Base-by-base conservation (phyloP, 2,113 vertebrate genomes). In the Tragelaphus strepsiceros region DNA sequence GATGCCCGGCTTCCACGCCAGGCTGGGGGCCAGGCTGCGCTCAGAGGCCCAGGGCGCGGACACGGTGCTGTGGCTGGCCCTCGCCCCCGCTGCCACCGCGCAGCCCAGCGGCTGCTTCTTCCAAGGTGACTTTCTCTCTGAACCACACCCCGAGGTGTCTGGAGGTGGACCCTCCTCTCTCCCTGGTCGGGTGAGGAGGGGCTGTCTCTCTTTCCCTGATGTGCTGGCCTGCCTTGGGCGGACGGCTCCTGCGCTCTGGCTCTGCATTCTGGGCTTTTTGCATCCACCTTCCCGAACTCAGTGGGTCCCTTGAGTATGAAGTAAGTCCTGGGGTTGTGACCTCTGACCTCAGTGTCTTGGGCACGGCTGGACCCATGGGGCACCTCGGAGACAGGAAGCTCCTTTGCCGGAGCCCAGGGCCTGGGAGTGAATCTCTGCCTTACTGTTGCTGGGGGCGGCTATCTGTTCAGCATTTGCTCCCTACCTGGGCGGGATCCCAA, bases 21-120 rank as follows among this genome's bases (percentile, higher is more conserved):
- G 98, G 98, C 99, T 99, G 99, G 98, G 99, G 98, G 96, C 98
- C 58, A 98, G 28, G 5, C 98, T 99, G 96, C 98, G 99, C 94
- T 99, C 99, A 0, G 99, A 98, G 91, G 98, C 98, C 39, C 99
- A 99, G 98, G 99, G 99, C 0, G 99, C 99, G 0, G 99, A 99
- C 97, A 99, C 99, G 0, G 91, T 97, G 12, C 97, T 99, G 15
- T 99, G 99, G 99, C 90, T 99, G 58, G 99, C 99, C 0, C 58
- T 98, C 0, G 98, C 99, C 3, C 22, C 98, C 1, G 98, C 98
- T 2, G 98, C 98, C 56, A 0, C 51, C 0, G 96, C 97, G 67
- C 98, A 99, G 30, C 98, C 98, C 0, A 99, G 99, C 0, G 99
- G 99, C 53, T 98, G 98, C 80, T 99, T 99, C 98, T 99, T 99